These are phyloP conservation scores for Hucho hucho DNA, from an alignment of 2,113 vertebrate genomes.

Conservation along the genomic window DNA sequence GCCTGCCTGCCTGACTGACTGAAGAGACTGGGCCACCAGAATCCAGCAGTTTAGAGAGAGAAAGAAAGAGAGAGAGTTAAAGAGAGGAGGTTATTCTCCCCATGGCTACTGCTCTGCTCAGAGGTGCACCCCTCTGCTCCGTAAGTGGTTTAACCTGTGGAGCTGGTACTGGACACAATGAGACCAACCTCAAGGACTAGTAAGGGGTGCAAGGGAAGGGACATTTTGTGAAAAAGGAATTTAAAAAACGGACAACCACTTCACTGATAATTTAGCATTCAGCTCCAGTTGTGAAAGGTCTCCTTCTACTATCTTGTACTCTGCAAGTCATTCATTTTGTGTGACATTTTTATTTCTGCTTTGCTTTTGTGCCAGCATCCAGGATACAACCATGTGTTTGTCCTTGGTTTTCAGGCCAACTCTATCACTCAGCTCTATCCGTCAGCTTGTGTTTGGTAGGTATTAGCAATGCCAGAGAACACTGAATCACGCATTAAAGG, in stretches of 20 bases:
- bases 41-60: constrained; percentile 29
- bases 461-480: constrained; percentile 40
- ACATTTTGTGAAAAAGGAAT: constrained; percentile 29
- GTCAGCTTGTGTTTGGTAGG: constrained; percentile 14
- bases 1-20: constrained; percentile 42
- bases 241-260: constrained; percentile 1
- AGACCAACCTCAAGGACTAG: constrained; percentile 33
- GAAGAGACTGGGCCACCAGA: constrained; percentile 35
- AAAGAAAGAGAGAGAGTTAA: constrained; percentile 13
- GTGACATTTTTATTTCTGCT: constrained; percentile 33
- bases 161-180: constrained; percentile 43
- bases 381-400: constrained; percentile 59
- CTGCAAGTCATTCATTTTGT: constrained; percentile 41
- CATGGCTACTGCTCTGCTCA: constrained; percentile 34
- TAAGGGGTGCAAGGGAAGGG: constrained; percentile 43
- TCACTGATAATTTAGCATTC: constrained; percentile 45
- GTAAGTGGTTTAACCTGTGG: constrained; percentile 33
- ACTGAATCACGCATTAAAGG: constrained; percentile 34
- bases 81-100: constrained; percentile 37
- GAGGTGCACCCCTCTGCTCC: constrained; percentile 34
- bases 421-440: constrained; percentile 20
- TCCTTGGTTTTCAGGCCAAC: constrained; percentile 53
- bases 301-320: constrained; percentile 47
- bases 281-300: constrained; percentile 55
- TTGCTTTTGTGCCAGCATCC: constrained; percentile 49